Evolutionary conservation across 2,888 invertebrate species (phyloP).

Genomic region (Drosophila kokeensis): DNA sequence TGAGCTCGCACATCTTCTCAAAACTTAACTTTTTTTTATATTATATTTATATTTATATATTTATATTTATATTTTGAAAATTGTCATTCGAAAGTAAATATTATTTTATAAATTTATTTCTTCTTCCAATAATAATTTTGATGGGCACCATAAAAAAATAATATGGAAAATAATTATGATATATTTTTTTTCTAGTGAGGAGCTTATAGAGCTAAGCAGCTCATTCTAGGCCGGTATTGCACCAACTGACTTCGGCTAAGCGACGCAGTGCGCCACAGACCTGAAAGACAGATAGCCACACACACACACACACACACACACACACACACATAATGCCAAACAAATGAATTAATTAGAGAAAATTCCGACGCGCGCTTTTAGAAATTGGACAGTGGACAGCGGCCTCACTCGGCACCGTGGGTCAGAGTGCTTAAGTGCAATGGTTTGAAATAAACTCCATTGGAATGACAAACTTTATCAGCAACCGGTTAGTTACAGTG

Average conservation of each 20-base stretch:
- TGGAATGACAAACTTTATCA: neutral
- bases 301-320: conserved; percentile 34
- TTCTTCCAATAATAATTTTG: neutral
- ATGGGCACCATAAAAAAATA: conserved; percentile 26
- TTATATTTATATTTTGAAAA: neutral
- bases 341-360: conserved; percentile 76
- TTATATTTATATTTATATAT: too few relatives aligned
- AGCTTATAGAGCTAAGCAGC: conserved; percentile 51
- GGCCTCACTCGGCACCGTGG: conserved; percentile 38
- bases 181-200: neutral
- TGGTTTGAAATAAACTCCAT: neutral
- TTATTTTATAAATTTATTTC: neutral
- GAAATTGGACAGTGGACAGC: conserved; percentile 29
- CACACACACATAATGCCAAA: conserved; percentile 16
- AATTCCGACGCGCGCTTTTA: conserved; percentile 64
- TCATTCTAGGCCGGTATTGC: conserved; percentile 73
- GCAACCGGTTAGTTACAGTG: neutral
- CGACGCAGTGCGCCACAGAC: conserved; percentile 44
- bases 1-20: conserved; percentile 23
- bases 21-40: conserved; percentile 14
- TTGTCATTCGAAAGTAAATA: neutral
- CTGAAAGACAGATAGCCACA: conserved; percentile 22
- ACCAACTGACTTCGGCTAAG: conserved; percentile 63
- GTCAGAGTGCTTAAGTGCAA: neutral
- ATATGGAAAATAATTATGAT: conserved; percentile 10